A percentile compares a stretch with the other conserved stretches of the same genome.
These are phyloP conservation scores for Calameuta idolon DNA, from an alignment of 2,888 invertebrate species.

Conservation along the genomic window DNA sequence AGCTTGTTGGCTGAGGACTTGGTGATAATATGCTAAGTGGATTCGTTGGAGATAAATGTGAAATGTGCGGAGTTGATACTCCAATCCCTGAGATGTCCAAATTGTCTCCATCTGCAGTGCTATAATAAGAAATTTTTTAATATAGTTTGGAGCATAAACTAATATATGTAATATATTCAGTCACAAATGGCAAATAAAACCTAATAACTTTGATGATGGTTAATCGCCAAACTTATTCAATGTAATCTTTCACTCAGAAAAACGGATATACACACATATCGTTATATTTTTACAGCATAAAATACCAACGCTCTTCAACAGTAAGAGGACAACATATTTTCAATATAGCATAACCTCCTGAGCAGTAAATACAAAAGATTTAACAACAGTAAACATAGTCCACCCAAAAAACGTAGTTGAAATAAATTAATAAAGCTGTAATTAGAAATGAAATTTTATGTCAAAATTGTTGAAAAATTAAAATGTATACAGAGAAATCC, in stretches of 20 bases:
- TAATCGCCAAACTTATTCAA: neutral
- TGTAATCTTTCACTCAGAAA: neutral
- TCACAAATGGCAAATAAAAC: neutral
- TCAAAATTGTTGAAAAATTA: neutral
- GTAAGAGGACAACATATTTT: slow-evolving; percentile 1
- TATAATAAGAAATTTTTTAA: slow-evolving; percentile 26
- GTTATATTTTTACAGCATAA: slow-evolving; percentile 15
- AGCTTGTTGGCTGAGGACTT: slow-evolving; percentile 50
- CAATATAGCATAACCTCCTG: neutral
- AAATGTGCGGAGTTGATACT: slow-evolving; percentile 48
- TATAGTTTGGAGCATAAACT: slow-evolving; percentile 12
- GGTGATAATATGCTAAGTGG: slow-evolving; percentile 45
- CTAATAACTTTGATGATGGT: neutral
- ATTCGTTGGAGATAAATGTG: slow-evolving; percentile 44
- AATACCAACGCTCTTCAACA: slow-evolving; percentile 19
- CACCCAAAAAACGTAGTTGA: neutral
- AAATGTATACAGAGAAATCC: neutral
- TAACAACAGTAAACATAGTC: neutral
- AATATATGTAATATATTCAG: neutral
- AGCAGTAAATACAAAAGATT: neutral
- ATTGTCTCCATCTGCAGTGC: slow-evolving; percentile 48
- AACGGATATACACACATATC: neutral
- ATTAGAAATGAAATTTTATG: neutral
- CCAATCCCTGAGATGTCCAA: slow-evolving; percentile 45
- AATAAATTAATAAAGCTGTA: neutral